These are phyloP conservation scores for Gallinago jamesoni DNA, from an alignment of 2,113 vertebrate species.

Conservation along the genomic window DNA sequence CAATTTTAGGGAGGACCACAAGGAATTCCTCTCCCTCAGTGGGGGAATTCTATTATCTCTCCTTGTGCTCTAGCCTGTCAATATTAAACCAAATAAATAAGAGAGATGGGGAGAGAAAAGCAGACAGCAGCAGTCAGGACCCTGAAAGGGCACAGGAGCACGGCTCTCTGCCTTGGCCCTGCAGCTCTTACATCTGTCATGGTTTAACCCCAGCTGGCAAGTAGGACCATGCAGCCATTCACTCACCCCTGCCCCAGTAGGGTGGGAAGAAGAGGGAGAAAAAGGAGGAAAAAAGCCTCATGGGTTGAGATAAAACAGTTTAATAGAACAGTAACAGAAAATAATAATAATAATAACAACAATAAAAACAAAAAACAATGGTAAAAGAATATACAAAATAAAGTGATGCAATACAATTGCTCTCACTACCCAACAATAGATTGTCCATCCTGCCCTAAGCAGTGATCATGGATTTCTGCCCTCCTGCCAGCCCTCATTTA, in stretches of 20 bases:
- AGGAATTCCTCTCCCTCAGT: background rate
- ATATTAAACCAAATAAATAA: background rate
- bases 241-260: background rate
- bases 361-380: background rate
- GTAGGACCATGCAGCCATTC: background rate
- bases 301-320: background rate
- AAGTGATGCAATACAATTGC: background rate
- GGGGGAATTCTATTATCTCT: background rate
- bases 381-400: background rate
- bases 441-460: background rate
- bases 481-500: background rate
- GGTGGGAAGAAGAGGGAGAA: background rate
- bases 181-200: background rate
- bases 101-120: background rate
- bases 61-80: background rate
- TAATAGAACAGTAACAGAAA: background rate
- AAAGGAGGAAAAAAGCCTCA: background rate
- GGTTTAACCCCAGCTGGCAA: background rate
- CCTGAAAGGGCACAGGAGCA: background rate
- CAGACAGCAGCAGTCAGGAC: background rate
- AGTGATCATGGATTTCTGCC: background rate
- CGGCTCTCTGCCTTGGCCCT: background rate
- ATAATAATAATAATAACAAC: background rate
- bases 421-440: background rate
- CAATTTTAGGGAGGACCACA: background rate